Evolutionary conservation across 2,113 vertebrate genomes (phyloP), one percentile per base, ranked within the genome.

Genomic region (Argyrosomus japonicus): DNA sequence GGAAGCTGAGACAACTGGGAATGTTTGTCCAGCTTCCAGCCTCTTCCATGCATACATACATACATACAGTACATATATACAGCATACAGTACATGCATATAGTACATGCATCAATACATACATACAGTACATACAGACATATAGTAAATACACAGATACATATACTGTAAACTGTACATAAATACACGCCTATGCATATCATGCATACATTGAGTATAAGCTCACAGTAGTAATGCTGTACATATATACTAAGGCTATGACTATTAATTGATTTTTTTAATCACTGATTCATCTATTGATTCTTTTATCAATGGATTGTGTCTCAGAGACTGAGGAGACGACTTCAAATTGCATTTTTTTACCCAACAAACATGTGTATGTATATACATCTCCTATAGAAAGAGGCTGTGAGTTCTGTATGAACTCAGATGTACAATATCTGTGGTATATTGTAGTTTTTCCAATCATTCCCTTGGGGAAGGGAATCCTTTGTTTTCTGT

Each of bases 1-100:
- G 92, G 95, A 95, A 96, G 94, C 95, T 95, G 90, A 78, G 93
- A 95, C 95, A 96, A 95, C 91, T 94, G 87, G 40, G 54, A 92
- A 79, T 92, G 90, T 95, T 94, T 95, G 95, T 95, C 71, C 91
- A 94, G 93, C 91, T 93, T 89, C 85, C 81, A 82, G 81, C 65
- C 84, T 87, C 89, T 87, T 91, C 85, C 72, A 89, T 88, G 81
- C 87, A 88, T 82, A 68, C 72, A 92, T 82, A 68, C 72, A 92
- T 82, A 75, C 77, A 85, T 69, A 81, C 75, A 74, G 74, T 61
- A 70, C 69, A 87, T 85, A 70, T 76, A 74, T 25, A 77, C 29
- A 62, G 63, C 17, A 36, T 67, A 58, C 47, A 56, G 45, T 65
- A 67, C 68, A 89, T 85, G 67, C 79, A 74, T 25, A 77, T 25